Conservation (phyloP, 2,113 vertebrate genomes). For the Oreocharis arfaki region DNA sequence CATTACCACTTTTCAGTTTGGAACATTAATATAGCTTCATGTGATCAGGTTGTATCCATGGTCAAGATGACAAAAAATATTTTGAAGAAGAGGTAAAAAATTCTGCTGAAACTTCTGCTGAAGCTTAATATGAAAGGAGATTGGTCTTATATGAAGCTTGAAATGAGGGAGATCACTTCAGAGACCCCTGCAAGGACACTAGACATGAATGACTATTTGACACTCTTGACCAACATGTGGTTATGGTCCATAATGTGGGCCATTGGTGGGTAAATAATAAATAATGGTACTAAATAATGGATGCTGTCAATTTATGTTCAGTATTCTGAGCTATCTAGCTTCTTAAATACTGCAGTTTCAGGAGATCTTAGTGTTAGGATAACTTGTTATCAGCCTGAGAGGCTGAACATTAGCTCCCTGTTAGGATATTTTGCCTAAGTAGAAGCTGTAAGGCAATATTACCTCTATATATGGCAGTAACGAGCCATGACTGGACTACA, state of each 20-base stretch:
- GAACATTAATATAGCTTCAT: background rate
- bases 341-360: background rate
- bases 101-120: background rate
- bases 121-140: background rate
- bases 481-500: background rate
- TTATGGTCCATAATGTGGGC: background rate
- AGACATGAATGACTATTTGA: background rate
- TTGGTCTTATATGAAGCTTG: background rate
- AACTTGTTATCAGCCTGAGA: background rate
- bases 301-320: background rate
- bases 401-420: background rate
- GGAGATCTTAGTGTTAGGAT: background rate
- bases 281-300: background rate
- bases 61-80: background rate
- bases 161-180: background rate
- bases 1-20: background rate
- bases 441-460: background rate
- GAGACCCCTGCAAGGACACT: background rate
- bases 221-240: accelerated
- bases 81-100: background rate
- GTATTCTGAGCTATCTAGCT: background rate
- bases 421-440: background rate
- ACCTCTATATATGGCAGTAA: background rate
- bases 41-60: background rate
- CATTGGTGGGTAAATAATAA: background rate